phyloP scores from a whole-genome alignment of 2,888 invertebrate genomes.

The Apamea epomidion region DNA sequence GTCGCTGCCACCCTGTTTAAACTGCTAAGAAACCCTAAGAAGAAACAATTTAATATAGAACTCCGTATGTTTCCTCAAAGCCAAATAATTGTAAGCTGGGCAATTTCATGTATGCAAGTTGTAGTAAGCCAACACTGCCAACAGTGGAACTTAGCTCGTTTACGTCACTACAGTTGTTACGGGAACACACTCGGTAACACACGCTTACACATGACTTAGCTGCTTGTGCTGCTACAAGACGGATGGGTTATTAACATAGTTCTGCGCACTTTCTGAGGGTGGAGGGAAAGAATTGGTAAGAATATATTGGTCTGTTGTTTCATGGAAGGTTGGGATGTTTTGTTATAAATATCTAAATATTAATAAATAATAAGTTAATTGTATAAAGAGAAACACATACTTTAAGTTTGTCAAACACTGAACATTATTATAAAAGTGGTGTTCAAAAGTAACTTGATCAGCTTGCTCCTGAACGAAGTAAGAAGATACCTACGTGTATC shows the following conservation, averaged over 20 bases:
- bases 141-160: conserved; percentile 63
- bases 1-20: no score
- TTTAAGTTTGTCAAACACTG: no score
- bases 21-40: neutral
- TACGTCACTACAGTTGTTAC: conserved; percentile 51
- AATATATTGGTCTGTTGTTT: neutral
- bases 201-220: conserved; percentile 40
- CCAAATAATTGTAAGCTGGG: conserved; percentile 64
- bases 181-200: conserved; percentile 47
- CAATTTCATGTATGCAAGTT: conserved; percentile 65
- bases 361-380: neutral
- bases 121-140: conserved; percentile 46
- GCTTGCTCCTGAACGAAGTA: no score
- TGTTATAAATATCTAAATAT: neutral
- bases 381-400: neutral
- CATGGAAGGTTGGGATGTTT: neutral
- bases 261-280: neutral
- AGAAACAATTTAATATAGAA: neutral
- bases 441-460: no score
- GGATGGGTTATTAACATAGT: conserved; percentile 28
- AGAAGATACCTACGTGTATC: no score
- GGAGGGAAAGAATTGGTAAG: neutral
- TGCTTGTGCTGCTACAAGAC: conserved; percentile 20
- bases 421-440: no score
- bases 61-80: conserved; percentile 30